Base-by-base conservation (phyloP, 2,888 invertebrate genomes). In the Selenia dentaria region DNA sequence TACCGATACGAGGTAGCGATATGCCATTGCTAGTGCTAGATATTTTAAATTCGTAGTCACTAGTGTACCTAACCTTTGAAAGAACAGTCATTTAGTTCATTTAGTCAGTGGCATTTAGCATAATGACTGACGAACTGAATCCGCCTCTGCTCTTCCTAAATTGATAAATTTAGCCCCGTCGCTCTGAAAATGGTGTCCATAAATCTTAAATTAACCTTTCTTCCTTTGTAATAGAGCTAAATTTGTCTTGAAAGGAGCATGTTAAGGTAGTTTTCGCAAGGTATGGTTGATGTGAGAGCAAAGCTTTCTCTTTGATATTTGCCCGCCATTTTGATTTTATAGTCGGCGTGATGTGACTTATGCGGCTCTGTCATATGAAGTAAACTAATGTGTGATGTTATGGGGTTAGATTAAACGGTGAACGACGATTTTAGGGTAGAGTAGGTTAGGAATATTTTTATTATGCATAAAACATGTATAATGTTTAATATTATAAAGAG, bases 311-410 rank as follows among this genome's bases (percentile, higher is more conserved):
- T 88, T 85, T 87, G 87, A 86, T 86, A 85, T 71, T 78, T 79
- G 73, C 64, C 87, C 88, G 89, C 87, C 82, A 84, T 87, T 89
- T 86, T 89, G 84, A 89, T 76, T 83, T 88, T 86, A 88, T 87
- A 80, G 83, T 64, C 60, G 64, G 62, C 69, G 67, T 74, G 79
- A 75, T 77, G 74, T 86, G 87, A 89, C 73, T 84, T 84, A 88
- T 88, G 79, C 64, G 76, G 67, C 69, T 76, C 73, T 80, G 84
- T 85, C 83, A 79, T 79, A 81, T 70, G 56, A 62, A 67, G 71
- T 75, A 81, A 82, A 86, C 72, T 84, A 83, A 85, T 84, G 84
- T 79, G 70, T 64, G 60, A 62, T 67, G 73, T 72, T 79, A 76
- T 57, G 59, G 60, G 61, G 67, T 75, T 77, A 76, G 77, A 82